Evolutionary conservation across 2,888 invertebrate genomes (phyloP).

Genomic region (Phengaris alcon): DNA sequence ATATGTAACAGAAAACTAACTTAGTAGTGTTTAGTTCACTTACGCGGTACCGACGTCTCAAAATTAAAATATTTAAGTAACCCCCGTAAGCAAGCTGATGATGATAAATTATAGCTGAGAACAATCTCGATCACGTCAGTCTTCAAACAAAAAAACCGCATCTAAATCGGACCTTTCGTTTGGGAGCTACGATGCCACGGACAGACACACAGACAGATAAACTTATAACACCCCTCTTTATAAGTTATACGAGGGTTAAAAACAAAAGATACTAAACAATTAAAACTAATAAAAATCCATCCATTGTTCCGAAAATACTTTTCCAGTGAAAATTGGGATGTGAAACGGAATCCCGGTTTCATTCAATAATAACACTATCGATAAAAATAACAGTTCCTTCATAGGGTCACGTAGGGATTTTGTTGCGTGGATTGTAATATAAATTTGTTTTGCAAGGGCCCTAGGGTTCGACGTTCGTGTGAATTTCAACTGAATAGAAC

Average conservation of each 20-base stretch:
- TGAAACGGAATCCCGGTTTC: neutral
- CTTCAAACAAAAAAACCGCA: no score
- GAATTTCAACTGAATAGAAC: neutral
- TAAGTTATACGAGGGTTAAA: neutral
- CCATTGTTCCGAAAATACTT: neutral
- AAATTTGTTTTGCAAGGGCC: neutral
- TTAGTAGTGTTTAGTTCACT: no score
- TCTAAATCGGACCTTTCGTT: no score
- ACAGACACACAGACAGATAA: no score
- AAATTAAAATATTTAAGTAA: no score
- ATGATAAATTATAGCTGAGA: no score
- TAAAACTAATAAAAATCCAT: neutral
- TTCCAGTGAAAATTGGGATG: neutral
- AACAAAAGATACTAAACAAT: neutral
- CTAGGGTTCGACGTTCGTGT: neutral
- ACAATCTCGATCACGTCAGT: no score
- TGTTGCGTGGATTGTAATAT: neutral
- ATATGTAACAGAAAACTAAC: no score
- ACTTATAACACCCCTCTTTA: no score
- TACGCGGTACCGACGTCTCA: no score
- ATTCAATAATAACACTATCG: constrained; percentile 6
- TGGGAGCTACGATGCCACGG: no score
- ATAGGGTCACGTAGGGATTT: constrained; percentile 20
- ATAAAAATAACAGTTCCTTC: constrained; percentile 1
- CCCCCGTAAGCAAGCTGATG: no score